These are phyloP conservation scores for Grus americana DNA, from an alignment of 2,113 vertebrate genomes.

Conservation along the genomic window DNA sequence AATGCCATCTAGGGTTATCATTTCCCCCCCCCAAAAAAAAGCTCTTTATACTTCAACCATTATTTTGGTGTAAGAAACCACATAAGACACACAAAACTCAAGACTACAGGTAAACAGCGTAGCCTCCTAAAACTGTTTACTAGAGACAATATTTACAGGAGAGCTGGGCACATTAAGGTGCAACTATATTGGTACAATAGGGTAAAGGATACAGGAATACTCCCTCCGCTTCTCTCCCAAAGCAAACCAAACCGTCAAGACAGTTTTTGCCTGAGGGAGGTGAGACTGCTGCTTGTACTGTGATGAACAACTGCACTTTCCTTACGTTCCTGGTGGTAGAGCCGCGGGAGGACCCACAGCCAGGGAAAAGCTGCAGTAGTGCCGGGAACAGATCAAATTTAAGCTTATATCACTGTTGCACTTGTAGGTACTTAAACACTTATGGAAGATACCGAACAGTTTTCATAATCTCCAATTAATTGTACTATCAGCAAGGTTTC, in stretches of 20 bases:
- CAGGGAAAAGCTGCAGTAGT: background rate
- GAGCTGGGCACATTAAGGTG: background rate
- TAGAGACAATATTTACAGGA: background rate
- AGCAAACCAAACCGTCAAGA: background rate
- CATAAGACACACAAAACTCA: rapidly evolving
- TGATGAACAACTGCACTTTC: background rate
- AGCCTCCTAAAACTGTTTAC: background rate
- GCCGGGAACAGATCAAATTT: background rate
- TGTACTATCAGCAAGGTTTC: background rate
- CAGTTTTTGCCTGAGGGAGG: background rate
- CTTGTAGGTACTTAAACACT: background rate
- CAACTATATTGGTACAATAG: background rate
- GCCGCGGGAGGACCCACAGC: background rate
- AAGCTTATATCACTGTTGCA: background rate
- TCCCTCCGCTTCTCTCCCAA: background rate
- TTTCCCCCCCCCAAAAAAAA: background rate
- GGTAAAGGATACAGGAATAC: background rate
- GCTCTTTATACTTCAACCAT: background rate
- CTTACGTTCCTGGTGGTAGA: background rate
- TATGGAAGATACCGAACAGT: background rate
- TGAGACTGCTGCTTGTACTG: background rate
- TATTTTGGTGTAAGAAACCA: background rate
- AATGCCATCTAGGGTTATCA: background rate
- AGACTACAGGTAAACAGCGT: background rate
- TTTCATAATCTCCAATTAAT: background rate